Evolutionary conservation across 2,888 invertebrate genomes (phyloP), one percentile per base, ranked within the genome.

Genomic region (Cerastis rubricosa): DNA sequence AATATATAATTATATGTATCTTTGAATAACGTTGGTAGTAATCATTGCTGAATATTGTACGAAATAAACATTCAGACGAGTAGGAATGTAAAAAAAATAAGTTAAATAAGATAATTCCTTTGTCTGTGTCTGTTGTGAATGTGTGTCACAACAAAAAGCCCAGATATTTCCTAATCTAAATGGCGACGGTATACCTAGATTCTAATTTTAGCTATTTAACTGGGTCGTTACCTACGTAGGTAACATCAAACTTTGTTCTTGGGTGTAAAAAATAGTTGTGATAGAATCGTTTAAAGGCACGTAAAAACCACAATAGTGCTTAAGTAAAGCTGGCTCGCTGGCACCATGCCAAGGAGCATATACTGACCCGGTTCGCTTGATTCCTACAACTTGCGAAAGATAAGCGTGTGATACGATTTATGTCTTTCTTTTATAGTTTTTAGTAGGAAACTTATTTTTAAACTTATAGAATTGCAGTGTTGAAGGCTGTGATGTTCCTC

Each of bases 371-470:
- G 61, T 81, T 84, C 71, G 51, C 78, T 77, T 86, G 81, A 83
- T 88, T 88, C 84, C 71, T 83, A 87, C 80, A 85, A 81, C 78
- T 85, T 78, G 77, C 81, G 74, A 65, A 69, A 80, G 78, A 81
- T 87, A 87, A 86, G 86, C 80, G 78, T 17, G 71, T 76, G 70
- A 84, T 84, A 87, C 72, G 49, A 86, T 81, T 86, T 70, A 77
- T 80, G 77, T 71, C 75, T 86, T 79, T 76, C 73, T 83, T 83
- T 43, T 25, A 78, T 82, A 79, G 67, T 71, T 76, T 78, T 82
- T 64, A 54, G 29, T 29, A 76, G 19, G 25, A 74, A 51, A 17
- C 35, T 67, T 78, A 40, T 22, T 45, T 71, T 49, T 45, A 68
- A 47, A 8, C 22, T 47, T 17, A 22, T 22, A 25, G 12, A 49